A percentile compares a stretch with the other conserved stretches of the same genome.
These are phyloP conservation scores for Saturnia japonica DNA, from an alignment of 2,888 invertebrate species.

Conservation along the genomic window DNA sequence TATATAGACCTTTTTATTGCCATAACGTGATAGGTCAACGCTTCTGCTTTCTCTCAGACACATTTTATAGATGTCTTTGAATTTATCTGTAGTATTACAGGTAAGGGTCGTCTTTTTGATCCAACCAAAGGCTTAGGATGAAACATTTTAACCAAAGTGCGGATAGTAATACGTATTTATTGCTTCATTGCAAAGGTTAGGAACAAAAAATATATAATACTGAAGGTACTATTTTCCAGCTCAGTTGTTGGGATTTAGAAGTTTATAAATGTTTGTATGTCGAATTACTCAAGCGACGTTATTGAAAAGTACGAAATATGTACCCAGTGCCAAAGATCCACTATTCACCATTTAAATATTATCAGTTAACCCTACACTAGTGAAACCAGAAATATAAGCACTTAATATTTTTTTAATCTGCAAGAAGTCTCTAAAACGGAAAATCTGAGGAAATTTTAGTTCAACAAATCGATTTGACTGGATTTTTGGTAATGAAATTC, in stretches of 20 bases:
- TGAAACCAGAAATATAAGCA: too few species aligned
- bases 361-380: too few species aligned
- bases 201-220: background rate
- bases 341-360: too few species aligned
- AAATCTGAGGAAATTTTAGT: too few species aligned
- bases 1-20: slow-evolving; percentile 1
- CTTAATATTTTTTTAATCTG: too few species aligned
- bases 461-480: too few species aligned
- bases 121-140: background rate
- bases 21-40: background rate
- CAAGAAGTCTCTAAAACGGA: too few species aligned
- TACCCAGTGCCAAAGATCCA: too few species aligned
- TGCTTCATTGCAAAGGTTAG: background rate
- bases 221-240: background rate
- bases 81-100: background rate
- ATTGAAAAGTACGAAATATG: background rate
- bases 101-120: background rate
- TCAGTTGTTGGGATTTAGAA: background rate
- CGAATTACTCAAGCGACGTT: background rate
- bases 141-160: background rate
- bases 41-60: background rate
- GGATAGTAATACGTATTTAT: background rate
- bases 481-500: too few species aligned
- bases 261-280: background rate
- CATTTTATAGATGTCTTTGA: slow-evolving; percentile 3